These are phyloP conservation scores for Coptotermes formosanus DNA, from an alignment of 1,140 invertebrate genomes.

Conservation along the genomic window DNA sequence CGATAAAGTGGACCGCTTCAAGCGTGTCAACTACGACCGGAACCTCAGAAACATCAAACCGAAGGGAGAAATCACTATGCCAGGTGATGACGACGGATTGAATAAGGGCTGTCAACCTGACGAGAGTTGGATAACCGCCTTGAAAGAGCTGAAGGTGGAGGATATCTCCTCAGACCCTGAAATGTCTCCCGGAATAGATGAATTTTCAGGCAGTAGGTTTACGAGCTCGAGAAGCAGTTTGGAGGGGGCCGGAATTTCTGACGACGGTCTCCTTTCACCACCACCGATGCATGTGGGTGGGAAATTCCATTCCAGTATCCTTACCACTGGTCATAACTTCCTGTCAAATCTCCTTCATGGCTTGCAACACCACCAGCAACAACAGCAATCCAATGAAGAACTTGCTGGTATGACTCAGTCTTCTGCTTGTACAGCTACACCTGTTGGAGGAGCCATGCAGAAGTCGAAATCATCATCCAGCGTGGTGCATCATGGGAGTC, in stretches of 20 bases:
- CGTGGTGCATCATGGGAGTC: conserved; percentile 71
- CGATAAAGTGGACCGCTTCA: conserved; percentile 77
- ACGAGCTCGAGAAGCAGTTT: conserved; percentile 57
- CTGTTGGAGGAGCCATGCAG: conserved; percentile 64
- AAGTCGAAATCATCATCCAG: conserved; percentile 83
- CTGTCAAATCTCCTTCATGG: conserved; percentile 64
- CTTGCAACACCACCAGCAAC: conserved; percentile 48
- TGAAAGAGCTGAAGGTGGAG: conserved; percentile 39
- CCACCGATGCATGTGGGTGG: background rate
- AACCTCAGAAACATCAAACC: conserved; percentile 81
- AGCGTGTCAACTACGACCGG: conserved; percentile 83
- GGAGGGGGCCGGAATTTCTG: conserved; percentile 49
- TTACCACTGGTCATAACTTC: conserved; percentile 59
- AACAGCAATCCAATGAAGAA: conserved; percentile 49
- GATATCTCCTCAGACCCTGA: conserved; percentile 4
- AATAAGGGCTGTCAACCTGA: conserved; percentile 73
- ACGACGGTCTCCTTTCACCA: conserved; percentile 37
- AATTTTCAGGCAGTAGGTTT: conserved; percentile 49
- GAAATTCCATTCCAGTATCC: conserved; percentile 39
- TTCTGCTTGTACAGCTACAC: conserved; percentile 29
- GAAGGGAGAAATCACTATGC: conserved; percentile 69
- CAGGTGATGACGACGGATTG: conserved; percentile 68
- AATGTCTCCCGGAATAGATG: conserved; percentile 49
- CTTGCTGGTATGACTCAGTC: conserved; percentile 49
- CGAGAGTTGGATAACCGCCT: conserved; percentile 64